A percentile compares a stretch with the other conserved stretches of the same genome.
phyloP scores from a whole-genome alignment of 1,140 invertebrate species.

The Yoshiicerus persimilis region DNA sequence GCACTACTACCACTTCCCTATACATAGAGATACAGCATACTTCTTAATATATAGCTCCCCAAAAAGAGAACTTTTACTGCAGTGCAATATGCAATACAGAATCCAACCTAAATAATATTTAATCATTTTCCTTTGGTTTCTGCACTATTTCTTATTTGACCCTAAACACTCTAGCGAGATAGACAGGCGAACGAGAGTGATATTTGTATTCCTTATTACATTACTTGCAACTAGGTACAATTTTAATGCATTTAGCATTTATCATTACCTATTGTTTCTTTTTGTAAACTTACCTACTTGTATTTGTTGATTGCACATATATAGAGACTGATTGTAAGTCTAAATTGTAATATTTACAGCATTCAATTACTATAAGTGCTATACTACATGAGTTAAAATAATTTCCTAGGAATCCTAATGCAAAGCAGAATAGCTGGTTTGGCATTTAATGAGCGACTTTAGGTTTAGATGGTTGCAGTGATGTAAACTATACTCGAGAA shows the following conservation, averaged over 20 bases:
- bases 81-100: not conserved
- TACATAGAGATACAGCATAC: no score
- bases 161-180: not conserved
- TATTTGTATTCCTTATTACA: no score
- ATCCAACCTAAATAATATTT: not conserved
- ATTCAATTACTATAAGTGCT: not conserved
- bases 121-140: not conserved
- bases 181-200: not conserved
- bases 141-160: slow-evolving; percentile 26
- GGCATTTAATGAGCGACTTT: not conserved
- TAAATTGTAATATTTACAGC: no score
- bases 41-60: not conserved
- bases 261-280: no score
- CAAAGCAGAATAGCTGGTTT: no score
- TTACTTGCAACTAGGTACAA: no score
- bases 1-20: not conserved
- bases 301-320: no score
- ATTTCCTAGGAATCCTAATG: not conserved
- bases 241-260: no score
- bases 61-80: not conserved
- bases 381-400: not conserved
- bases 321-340: no score
- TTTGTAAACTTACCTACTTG: no score
- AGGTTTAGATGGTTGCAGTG: not conserved
- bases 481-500: not conserved